Evolutionary conservation across 2,113 vertebrate genomes (phyloP).

Genomic region (Phrynosoma platyrhinos): DNA sequence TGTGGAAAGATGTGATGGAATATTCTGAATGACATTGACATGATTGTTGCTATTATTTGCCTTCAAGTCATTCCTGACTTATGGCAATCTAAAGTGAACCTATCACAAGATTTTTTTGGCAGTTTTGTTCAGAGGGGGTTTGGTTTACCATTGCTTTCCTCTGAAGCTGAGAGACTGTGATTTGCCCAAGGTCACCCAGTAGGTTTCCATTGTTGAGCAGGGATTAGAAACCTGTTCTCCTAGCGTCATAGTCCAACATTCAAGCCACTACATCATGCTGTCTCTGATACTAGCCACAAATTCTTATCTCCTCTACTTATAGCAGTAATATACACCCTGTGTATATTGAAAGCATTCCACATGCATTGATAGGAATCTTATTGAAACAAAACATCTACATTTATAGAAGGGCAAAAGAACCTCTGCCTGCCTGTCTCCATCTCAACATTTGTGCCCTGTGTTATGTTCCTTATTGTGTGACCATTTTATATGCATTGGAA

Average conservation of each 20-base stretch:
- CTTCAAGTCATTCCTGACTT: no score
- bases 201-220: no score
- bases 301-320: neutral
- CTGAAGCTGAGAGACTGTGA: no score
- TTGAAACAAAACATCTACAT: neutral
- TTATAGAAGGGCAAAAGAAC: neutral
- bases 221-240: no score
- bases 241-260: no score
- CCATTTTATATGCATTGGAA: neutral
- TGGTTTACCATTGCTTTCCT: no score
- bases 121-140: no score
- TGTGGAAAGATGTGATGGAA: neutral
- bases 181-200: no score
- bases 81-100: no score
- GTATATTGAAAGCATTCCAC: neutral
- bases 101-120: no score
- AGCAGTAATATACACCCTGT: neutral
- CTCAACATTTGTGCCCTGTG: neutral
- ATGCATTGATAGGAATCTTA: accelerated
- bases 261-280: no score
- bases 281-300: neutral
- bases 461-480: neutral
- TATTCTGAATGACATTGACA: neutral
- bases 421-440: neutral
- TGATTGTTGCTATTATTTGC: no score